These are phyloP conservation scores for Clarias platycephalus DNA, from an alignment of 2,797 vertebrate species.

Conservation along the genomic window DNA sequence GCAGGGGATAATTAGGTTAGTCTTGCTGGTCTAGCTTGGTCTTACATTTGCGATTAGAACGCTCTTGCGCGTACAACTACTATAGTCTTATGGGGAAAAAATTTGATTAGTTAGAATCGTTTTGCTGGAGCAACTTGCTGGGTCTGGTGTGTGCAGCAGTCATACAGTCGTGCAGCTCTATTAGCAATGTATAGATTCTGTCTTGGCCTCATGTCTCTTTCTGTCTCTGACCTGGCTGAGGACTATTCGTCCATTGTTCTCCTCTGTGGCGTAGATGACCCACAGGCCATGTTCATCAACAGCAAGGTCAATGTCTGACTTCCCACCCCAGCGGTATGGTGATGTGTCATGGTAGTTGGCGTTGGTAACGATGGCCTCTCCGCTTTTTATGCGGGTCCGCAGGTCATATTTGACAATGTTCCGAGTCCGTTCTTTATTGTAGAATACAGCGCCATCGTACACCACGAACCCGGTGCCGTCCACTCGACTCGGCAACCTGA, in stretches of 20 bases:
- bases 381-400: constrained; percentile 83
- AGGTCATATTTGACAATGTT: constrained; percentile 93
- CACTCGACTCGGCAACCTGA: constrained; percentile 86
- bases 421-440: constrained; percentile 92
- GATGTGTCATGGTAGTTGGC: constrained; percentile 96
- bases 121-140: not conserved
- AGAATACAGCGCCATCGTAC: constrained; percentile 92
- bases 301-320: constrained; percentile 91
- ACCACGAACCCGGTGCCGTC: constrained; percentile 93
- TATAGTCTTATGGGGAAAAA: not conserved
- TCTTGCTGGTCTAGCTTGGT: not conserved
- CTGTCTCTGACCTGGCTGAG: constrained; percentile 84
- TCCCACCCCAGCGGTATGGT: constrained; percentile 92
- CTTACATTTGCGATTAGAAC: not conserved
- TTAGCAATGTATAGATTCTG: not conserved
- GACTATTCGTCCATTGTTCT: constrained; percentile 87
- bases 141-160: not conserved
- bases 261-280: constrained; percentile 93
- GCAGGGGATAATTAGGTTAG: no score
- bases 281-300: constrained; percentile 93
- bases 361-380: constrained; percentile 88
- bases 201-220: not conserved
- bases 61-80: not conserved
- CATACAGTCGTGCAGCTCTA: not conserved
- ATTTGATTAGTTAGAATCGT: not conserved